A percentile compares a stretch with the other conserved stretches of the same genome.
Conservation (phyloP, 2,113 vertebrate species). For the Osmerus mordax region DNA sequence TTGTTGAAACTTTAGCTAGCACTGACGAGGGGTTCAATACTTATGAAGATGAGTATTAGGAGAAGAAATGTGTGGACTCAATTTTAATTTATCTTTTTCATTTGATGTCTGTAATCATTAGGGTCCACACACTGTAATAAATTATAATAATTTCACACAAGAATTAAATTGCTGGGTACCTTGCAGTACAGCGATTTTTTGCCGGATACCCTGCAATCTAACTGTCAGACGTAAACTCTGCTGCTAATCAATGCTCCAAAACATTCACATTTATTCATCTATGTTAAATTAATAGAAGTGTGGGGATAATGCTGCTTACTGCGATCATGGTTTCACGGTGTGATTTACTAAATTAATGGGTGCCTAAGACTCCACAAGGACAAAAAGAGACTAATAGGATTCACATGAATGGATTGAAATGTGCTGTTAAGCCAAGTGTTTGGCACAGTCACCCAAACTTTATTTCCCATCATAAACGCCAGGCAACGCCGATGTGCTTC, state of each 20-base stretch:
- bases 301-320: constrained; percentile 88
- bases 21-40: constrained; percentile 54
- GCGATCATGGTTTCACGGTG: constrained; percentile 91
- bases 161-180: constrained; percentile 98
- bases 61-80: constrained; percentile 79
- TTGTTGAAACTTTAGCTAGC: constrained; percentile 33
- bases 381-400: constrained; percentile 85
- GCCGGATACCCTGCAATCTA: constrained; percentile 95
- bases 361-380: constrained; percentile 86
- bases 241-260: constrained; percentile 94
- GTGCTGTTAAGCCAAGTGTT: constrained; percentile 60
- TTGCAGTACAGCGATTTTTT: constrained; percentile 86
- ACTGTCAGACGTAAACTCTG: constrained; percentile 96
- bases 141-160: constrained; percentile 98
- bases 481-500: constrained; percentile 33
- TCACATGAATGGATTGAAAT: constrained; percentile 67
- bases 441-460: constrained; percentile 59
- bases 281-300: constrained; percentile 97
- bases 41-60: constrained; percentile 76
- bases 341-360: constrained; percentile 97
- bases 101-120: constrained; percentile 98
- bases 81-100: constrained; percentile 95
- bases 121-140: constrained; percentile 95
- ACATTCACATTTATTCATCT: constrained; percentile 99
- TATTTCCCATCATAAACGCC: constrained; percentile 56